Base-by-base conservation (phyloP, 2,888 invertebrate species). In the Priocnemis perturbator region DNA sequence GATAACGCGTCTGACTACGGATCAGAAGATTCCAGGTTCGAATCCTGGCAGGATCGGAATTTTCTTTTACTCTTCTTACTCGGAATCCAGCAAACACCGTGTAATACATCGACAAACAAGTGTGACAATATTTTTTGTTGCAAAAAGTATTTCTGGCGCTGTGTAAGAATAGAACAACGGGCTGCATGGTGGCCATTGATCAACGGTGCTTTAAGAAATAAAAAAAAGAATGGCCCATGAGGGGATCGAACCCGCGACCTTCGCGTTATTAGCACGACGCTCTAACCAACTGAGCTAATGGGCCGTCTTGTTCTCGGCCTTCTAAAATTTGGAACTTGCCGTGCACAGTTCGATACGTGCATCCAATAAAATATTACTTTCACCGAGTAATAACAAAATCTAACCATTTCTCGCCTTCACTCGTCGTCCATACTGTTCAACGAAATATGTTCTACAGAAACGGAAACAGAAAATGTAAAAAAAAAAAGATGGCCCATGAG, bases 251-350 rank as follows among this genome's bases (percentile, higher is more conserved):
- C 87, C 87, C 87, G 81, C 87, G 87, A 86, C 87, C 87, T 87
- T 87, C 87, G 86, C 87, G 86, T 88, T 87, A 87, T 88, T 86
- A 87, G 87, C 87, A 86, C 87, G 86, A 88, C 86, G 86, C 86
- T 87, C 87, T 88, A 87, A 86, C 87, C 87, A 86, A 83, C 87
- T 88, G 87, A 87, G 87, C 86, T 87, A 87, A 85, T 84, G 81
- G 86, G 85, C 82, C 85, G 19, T 4, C 2, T 11, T 50, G 50
- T 9, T 37, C 37, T 37, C 4, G 11, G 1, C 11, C 11, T 37
- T 37, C 37, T 26, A 26, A 26, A 26, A 26, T 5, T 2, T 26
- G 3, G 5, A 37, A 11, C 37, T 11, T 9, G 7, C 2, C 14
- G 37, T 37, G 26, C 37, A 5, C 37, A 9, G 7, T 37, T 3